Base-by-base conservation (phyloP, 1,140 invertebrate genomes). In the Drosophila pachea region DNA sequence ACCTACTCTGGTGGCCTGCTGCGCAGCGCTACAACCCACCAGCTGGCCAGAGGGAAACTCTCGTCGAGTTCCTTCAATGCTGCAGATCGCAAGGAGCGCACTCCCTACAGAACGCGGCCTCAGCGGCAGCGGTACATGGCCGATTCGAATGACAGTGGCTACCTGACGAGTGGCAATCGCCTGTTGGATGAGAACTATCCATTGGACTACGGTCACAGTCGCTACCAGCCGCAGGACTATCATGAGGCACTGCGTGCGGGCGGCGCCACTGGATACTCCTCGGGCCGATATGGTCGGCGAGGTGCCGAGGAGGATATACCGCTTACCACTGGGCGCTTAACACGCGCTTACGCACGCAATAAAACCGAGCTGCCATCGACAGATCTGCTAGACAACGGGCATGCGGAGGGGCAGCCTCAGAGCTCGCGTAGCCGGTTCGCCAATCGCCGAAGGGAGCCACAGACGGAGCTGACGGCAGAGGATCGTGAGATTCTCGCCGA, bases 21-120 rank as follows among this genome's bases (percentile, higher is more conserved):
- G 72, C 90, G 92, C 73, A 93, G 92, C 78, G 91, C 93, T 11
- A 94, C 93, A 2, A 92, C 92, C 0, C 90, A 92, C 36, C 91
- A 95, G 1, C 42, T 89, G 74, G 68, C 58, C 48, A 83, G 78
- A 6, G 43, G 74, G 3, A 88, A 88, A 0, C 92, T 94, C 55
- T 93, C 93, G 0, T 88, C 87, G 9, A 82, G 73, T 38, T 87
- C 87, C 6, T 88, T 88, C 12, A 87, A 74, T 47, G 83, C 79
- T 4, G 50, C 62, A 7, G 87, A 88, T 74, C 82, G 87, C 47
- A 89, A 89, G 36, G 88, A 89, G 53, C 78, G 88, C 14, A 89
- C 88, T 2, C 89, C 88, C 0, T 89, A 88, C 62, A 64, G 84
- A 29, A 66, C 83, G 2, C 68, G 71, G 4, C 60, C 74, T 14